Base-by-base conservation (phyloP, 2,113 vertebrate genomes). In the Percina caprodes region DNA sequence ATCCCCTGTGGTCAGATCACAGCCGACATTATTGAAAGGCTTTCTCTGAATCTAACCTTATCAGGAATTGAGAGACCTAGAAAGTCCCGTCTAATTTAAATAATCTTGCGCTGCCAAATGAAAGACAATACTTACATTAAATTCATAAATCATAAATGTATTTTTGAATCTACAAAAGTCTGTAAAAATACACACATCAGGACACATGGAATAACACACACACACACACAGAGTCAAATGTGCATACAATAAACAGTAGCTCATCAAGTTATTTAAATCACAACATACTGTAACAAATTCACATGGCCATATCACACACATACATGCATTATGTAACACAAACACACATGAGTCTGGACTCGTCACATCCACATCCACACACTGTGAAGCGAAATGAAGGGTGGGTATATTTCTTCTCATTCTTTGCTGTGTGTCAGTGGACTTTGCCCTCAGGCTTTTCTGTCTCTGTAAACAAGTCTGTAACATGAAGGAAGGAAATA, bases 361-460 rank as follows among this genome's bases (percentile, higher is more conserved):
- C 19, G 15, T 39, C 48, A 51, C 67, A 52, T n/a, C 24, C 11
- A 68, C 21, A 56, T 13, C 61, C 48, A 35, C 63, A 52, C 54
- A 69, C 60, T 69, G 72, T 79, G 58, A 60, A 73, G 26, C 80
- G 35, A 70, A 68, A 63, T 39, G 24, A 51, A 26, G 65, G 23
- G 24, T 39, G 72, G 61, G 23, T 24, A 69, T 69, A 56, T 68
- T 79, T 75, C 69, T 68, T 35, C 46, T 80, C 19, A 51, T 54
- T 91, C 63, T 80, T 70, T 6, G 30, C 54, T 62, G 67, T 48
- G 24, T 80, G 65, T 83, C 63, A 14, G 58, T 72, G 79, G 85
- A 86, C 86, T 92, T 83, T 89, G 83, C 74, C 84, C 80, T 77
- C 45, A 39, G 82, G 63, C 45, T 65, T 78, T 75, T 85, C 79